Evolutionary conservation across 2,797 vertebrate genomes (phyloP).

Genomic region (Hozukius guyotensis): DNA sequence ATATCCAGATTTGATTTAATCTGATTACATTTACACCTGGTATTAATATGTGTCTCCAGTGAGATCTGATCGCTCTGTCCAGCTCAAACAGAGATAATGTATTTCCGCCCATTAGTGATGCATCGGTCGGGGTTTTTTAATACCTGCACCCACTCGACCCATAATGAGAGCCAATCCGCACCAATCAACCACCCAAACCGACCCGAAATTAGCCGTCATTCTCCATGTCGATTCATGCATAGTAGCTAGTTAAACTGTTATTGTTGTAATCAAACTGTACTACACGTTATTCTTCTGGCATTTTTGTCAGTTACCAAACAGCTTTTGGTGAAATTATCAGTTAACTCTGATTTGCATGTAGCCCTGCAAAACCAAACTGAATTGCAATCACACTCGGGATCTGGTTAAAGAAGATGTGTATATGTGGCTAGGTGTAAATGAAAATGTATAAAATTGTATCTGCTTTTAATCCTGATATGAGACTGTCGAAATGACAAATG

Average conservation of each 20-base stretch:
- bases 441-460: neutral
- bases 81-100: too few relatives aligned
- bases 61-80: too few relatives aligned
- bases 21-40: too few relatives aligned
- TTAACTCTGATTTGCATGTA: neutral
- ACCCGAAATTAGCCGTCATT: neutral
- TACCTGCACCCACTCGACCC: too few relatives aligned
- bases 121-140: too few relatives aligned
- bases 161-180: too few relatives aligned
- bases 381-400: neutral
- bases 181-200: too few relatives aligned
- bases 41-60: too few relatives aligned
- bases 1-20: too few relatives aligned
- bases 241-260: neutral
- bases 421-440: neutral
- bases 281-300: neutral
- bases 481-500: neutral
- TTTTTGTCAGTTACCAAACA: neutral
- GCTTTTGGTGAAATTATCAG: neutral
- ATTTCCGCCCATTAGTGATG: too few relatives aligned
- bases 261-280: neutral
- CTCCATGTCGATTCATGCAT: too few relatives aligned
- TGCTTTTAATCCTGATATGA: neutral
- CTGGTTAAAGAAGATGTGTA: neutral
- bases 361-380: neutral